Percentiles rank a stretch among this genome's conserved stretches.
Conservation (phyloP, 1,140 invertebrate species). For the Nephila pilipes region DNA sequence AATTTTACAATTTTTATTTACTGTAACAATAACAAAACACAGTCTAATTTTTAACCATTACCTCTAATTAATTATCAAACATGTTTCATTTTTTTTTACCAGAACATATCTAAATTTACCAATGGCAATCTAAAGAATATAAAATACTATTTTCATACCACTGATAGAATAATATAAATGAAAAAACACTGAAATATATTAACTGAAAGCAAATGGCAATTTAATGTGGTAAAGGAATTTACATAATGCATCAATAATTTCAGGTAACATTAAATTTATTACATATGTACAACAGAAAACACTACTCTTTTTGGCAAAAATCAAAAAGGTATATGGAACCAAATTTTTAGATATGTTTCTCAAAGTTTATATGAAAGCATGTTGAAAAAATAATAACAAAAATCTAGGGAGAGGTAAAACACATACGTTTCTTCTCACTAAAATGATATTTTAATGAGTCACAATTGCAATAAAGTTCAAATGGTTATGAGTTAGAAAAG, state of each 20-base stretch:
- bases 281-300: not conserved
- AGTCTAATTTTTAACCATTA: too few species aligned
- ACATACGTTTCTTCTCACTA: constrained; percentile 67
- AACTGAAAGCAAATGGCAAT: not conserved
- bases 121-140: too few species aligned
- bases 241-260: not conserved
- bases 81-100: too few species aligned
- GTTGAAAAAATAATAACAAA: not conserved
- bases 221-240: not conserved
- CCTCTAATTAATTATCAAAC: too few species aligned
- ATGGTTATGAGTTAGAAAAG: not conserved
- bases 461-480: constrained; percentile 45
- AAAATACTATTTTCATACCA: not conserved
- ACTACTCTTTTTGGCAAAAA: not conserved
- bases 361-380: not conserved
- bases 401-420: constrained; percentile 11
- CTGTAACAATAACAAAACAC: too few species aligned
- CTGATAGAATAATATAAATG: not conserved
- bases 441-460: constrained; percentile 7
- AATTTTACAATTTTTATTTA: too few species aligned
- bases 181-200: not conserved
- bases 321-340: not conserved
- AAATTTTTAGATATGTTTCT: not conserved
- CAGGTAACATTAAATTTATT: not conserved
- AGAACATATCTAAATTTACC: too few species aligned